Conservation (phyloP, 2,797 vertebrate genomes). For the Acropternis orthonyx region DNA sequence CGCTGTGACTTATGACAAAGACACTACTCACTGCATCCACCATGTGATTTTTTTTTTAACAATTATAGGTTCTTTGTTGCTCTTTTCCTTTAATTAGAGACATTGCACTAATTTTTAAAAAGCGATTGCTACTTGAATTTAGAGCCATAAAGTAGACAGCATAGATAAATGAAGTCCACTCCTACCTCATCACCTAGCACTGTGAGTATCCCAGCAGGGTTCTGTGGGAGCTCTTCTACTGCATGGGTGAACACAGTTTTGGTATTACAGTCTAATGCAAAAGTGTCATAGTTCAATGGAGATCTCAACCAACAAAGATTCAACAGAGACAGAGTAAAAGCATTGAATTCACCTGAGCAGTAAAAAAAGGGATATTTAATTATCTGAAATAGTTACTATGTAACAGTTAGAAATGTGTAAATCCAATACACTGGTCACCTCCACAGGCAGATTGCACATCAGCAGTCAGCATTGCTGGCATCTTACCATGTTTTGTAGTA, state of each 20-base stretch:
- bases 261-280: not conserved
- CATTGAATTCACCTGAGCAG: not conserved
- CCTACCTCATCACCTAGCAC: not conserved
- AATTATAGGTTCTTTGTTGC: constrained; percentile 31
- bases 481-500: not conserved
- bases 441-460: not conserved
- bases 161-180: not conserved
- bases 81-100: constrained; percentile 39
- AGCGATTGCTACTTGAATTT: not conserved
- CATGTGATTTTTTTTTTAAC: not conserved
- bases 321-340: not conserved
- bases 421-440: not conserved
- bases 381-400: not conserved
- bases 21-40: not conserved
- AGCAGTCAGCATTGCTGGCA: not conserved
- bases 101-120: not conserved
- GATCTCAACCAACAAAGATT: not conserved
- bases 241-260: not conserved
- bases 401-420: not conserved
- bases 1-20: not conserved
- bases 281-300: not conserved
- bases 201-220: not conserved
- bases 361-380: not conserved
- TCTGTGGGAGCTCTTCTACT: not conserved
- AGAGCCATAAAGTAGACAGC: not conserved